Conservation (phyloP, 92 coral and sea anemone species). For the Galaxea fascicularis region DNA sequence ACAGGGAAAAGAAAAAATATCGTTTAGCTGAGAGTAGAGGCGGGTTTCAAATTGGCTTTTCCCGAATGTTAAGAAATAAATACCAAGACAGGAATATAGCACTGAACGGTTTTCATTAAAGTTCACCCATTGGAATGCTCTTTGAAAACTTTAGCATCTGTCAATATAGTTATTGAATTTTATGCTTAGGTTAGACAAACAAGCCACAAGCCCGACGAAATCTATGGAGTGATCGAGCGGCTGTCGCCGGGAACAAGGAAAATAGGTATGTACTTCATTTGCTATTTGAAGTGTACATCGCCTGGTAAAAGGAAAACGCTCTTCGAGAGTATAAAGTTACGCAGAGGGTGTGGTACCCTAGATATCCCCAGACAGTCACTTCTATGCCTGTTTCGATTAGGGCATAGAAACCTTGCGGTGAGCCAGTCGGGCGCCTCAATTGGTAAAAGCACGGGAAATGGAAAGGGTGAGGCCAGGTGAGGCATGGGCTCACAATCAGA, state of each 20-base stretch:
- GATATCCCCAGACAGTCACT: too few species aligned
- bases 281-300: too few species aligned
- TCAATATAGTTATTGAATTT: neutral
- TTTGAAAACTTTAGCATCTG: neutral
- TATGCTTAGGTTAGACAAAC: conserved; percentile 88
- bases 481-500: neutral
- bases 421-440: too few species aligned
- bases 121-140: too few species aligned
- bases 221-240: conserved; percentile 94
- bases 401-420: too few species aligned
- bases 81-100: too few species aligned
- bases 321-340: neutral
- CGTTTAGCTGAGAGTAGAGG: neutral
- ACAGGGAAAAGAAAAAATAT: neutral
- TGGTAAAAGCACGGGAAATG: neutral
- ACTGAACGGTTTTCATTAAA: too few species aligned
- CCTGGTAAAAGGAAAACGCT: neutral
- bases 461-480: neutral
- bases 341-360: neutral
- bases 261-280: conserved; percentile 67
- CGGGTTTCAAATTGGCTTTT: too few species aligned
- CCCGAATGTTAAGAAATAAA: too few species aligned
- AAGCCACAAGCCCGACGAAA: conserved; percentile 99
- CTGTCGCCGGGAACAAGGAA: conserved; percentile 93
- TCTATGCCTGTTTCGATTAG: too few species aligned